Evolutionary conservation across 2,888 invertebrate species (phyloP).

Genomic region (Drosophila emarginata): DNA sequence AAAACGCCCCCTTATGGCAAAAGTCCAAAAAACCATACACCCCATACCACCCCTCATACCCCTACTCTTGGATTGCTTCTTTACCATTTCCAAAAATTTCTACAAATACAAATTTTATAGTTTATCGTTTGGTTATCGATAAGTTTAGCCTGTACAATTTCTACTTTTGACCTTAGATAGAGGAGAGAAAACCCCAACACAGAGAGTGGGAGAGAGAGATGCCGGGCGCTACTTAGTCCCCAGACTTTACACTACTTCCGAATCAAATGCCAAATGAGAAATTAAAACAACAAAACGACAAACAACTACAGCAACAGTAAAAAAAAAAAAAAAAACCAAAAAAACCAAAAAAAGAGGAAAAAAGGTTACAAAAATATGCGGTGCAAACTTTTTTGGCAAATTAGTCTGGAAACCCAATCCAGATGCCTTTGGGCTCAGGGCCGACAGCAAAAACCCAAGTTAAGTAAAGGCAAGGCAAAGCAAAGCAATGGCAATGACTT

Average conservation of each 20-base stretch:
- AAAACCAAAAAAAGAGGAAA: slow-evolving; percentile 38
- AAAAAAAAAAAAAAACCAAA: slow-evolving; percentile 29
- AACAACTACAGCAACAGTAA: slow-evolving; percentile 22
- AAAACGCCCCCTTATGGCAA: not conserved
- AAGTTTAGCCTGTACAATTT: slow-evolving; percentile 65
- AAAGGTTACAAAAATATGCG: slow-evolving; percentile 77
- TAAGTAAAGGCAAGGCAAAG: not conserved
- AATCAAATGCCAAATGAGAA: slow-evolving; percentile 75
- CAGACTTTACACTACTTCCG: slow-evolving; percentile 36
- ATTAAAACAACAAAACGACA: slow-evolving; percentile 68
- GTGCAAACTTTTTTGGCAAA: slow-evolving; percentile 80
- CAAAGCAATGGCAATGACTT: slow-evolving; percentile 65
- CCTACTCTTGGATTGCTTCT: too few species aligned
- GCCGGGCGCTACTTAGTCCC: slow-evolving; percentile 51
- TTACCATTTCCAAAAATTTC: not conserved
- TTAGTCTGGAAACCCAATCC: slow-evolving; percentile 67
- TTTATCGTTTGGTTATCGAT: slow-evolving; percentile 77
- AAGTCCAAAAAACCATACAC: slow-evolving; percentile 15
- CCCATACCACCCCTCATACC: slow-evolving; percentile 1
- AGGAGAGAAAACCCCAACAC: slow-evolving; percentile 24
- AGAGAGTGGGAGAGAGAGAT: slow-evolving; percentile 7
- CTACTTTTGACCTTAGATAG: slow-evolving; percentile 61
- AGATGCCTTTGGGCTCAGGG: slow-evolving; percentile 3
- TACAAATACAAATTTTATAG: slow-evolving; percentile 66
- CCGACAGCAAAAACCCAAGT: slow-evolving; percentile 1